phyloP scores from a whole-genome alignment of 2,113 vertebrate species.

The Saccopteryx bilineata region DNA sequence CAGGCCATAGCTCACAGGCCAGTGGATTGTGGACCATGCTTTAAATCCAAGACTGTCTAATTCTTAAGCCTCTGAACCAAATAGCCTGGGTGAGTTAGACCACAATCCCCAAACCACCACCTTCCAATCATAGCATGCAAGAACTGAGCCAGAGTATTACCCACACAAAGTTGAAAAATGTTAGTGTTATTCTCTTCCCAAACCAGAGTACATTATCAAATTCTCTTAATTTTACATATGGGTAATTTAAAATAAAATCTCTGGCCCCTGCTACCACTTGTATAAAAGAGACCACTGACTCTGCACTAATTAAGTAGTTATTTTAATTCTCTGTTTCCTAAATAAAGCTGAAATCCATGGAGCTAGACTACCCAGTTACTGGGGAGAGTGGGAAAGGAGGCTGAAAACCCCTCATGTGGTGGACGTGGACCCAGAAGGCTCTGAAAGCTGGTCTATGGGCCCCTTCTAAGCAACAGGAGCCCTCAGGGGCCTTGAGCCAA shows the following conservation, averaged over 20 bases:
- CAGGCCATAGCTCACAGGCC: background rate
- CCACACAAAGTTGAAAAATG: background rate
- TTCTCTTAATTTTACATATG: background rate
- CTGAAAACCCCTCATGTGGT: background rate
- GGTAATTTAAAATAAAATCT: background rate
- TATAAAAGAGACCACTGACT: background rate
- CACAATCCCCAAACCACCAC: background rate
- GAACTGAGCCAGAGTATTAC: background rate
- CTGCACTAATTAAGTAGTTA: background rate
- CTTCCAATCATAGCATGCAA: background rate
- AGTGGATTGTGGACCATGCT: background rate
- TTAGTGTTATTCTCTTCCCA: background rate
- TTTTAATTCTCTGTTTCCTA: background rate
- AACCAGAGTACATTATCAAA: background rate
- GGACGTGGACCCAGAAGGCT: rapidly evolving
- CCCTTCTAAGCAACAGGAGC: too few relatives aligned
- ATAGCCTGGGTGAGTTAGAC: background rate
- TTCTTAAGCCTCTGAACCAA: background rate
- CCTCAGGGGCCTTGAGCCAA: background rate
- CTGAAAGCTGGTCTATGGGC: background rate
- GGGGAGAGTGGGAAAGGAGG: background rate
- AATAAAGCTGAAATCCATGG: background rate
- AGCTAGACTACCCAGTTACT: background rate
- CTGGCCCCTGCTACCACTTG: background rate
- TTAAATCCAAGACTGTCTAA: background rate